Evolutionary conservation across 1,140 invertebrate species (phyloP), one percentile per base, ranked within the genome.

Genomic region (Zaprionus gabonicus): DNA sequence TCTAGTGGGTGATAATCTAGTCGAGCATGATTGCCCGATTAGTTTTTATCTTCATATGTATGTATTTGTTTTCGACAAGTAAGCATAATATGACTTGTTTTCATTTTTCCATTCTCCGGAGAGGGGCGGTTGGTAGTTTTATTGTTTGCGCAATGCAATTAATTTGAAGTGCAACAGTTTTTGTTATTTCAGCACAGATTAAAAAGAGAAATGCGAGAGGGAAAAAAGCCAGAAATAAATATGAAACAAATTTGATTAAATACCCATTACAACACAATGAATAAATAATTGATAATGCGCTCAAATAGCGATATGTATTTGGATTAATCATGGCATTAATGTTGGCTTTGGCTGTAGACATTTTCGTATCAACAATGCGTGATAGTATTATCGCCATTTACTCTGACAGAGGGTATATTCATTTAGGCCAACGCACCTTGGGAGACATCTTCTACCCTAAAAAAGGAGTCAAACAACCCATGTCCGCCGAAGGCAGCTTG

Each of bases 131-230:
- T 58, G 60, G 15, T 5, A n/a, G 15, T 60, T 62, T 71, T 68
- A 34, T 38, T 68, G 49, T 27, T 53, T 62, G 25, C 66, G 71
- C 68, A 70, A 81, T 72, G 75, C 71, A 78, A 81, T 86, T 81
- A 85, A 85, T 85, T 85, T 76, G 71, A 86, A 81, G 68, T 75
- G 64, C 46, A 65, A 49, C 28, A 65, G 38, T 71, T 70, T 55
- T 56, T 55, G 31, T 64, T 58, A 41, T 57, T 66, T 66, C 20
- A 38, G 12, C 58, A 31, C 62, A 64, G 10, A 65, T 58, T 28
- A 49, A 71, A 5, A 23, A 2, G 7, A 36, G 31, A 15, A 23
- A 9, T 12, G 34, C 10, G 28, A 20, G 13, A 58, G 1, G 10
- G 17, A 46, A 6, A 58, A 66, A 56, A 10, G 38, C 2, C 20